Conservation (phyloP, 2,797 vertebrate species). For the Hippopotamyrus pictus region DNA sequence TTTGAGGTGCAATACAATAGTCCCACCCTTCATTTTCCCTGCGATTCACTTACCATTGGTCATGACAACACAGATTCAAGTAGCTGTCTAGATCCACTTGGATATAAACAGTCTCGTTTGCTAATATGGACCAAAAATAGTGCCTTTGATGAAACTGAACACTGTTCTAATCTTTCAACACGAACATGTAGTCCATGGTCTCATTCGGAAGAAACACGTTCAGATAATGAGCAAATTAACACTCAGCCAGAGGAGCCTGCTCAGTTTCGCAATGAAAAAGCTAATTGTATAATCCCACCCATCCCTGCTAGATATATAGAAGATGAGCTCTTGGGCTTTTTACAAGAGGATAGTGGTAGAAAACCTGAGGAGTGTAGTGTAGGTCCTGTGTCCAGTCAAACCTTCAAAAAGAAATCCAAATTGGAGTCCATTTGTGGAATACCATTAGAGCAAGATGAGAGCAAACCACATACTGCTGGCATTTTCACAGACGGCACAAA, state of each 20-base stretch:
- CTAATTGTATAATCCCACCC: conserved; percentile 80
- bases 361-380: conserved; percentile 70
- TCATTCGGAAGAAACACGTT: conserved; percentile 96
- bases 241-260: conserved; percentile 78
- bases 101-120: conserved; percentile 98
- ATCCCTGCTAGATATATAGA: conserved; percentile 85
- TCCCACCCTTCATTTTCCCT: conserved; percentile 87
- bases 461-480: conserved; percentile 74
- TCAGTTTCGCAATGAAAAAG: conserved; percentile 77
- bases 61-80: conserved; percentile 82
- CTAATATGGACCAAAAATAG: conserved; percentile 99
- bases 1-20: conserved; percentile 98
- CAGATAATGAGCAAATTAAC: conserved; percentile 86
- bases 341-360: conserved; percentile 73
- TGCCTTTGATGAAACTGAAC: conserved; percentile 99
- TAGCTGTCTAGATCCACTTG: conserved; percentile 85
- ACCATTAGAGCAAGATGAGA: conserved; percentile 82
- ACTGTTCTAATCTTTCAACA: conserved; percentile 98
- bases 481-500: conserved; percentile 71
- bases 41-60: conserved; percentile 78
- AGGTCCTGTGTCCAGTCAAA: conserved; percentile 70
- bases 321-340: conserved; percentile 89
- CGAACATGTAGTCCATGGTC: conserved; percentile 99
- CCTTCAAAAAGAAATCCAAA: conserved; percentile 90
- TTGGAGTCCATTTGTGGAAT: conserved; percentile 98